Evolutionary conservation across 2,113 vertebrate genomes (phyloP), one percentile per base, ranked within the genome.

Genomic region (Barbus barbus): DNA sequence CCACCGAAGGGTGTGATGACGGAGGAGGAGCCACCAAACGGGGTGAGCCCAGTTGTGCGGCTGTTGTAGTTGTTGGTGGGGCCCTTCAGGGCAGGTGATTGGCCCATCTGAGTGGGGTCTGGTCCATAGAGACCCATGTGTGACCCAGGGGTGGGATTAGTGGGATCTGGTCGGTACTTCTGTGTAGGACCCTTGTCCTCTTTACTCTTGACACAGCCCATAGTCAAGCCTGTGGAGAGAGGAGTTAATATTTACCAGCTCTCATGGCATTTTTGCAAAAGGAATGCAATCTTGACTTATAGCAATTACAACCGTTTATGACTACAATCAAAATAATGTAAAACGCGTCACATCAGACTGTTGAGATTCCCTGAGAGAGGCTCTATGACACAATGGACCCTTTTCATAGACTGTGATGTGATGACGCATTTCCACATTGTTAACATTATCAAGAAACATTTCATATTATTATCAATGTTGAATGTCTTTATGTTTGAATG

Each of bases 181-280:
- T 95, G 94, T 58, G 94, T 82, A 81, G 96, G 94, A 89, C 94
- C 94, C 95, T 98, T 99, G 93, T 96, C 96, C 92, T 98, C 97
- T 93, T 99, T 99, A 93, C 98, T 99, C 95, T 96, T 97, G 94
- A 99, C 96, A 84, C 98, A 99, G 93, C 98, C 98, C 98, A 99
- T 99, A 86, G 91, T 94, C 85, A 91, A 94, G 95, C 91, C 97
- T 97, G 84, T 13, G 36, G 51, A 58, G 44, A 80, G 22, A 56
- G 22, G 78, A 38, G 63, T 36, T 41, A 20, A 24, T 56, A 60
- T 38, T 56, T 41, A 26, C 53, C n/a, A 83, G n/a, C 12, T 44
- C n/a, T 38, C 46, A 46, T 9, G 13, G 20, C 24, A 33, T 44
- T 61, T 61, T 75, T 61, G 4, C 26, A 36, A 16, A 22, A 78